Base-by-base conservation (phyloP, 2,113 vertebrate genomes). In the Phoxinus phoxinus region DNA sequence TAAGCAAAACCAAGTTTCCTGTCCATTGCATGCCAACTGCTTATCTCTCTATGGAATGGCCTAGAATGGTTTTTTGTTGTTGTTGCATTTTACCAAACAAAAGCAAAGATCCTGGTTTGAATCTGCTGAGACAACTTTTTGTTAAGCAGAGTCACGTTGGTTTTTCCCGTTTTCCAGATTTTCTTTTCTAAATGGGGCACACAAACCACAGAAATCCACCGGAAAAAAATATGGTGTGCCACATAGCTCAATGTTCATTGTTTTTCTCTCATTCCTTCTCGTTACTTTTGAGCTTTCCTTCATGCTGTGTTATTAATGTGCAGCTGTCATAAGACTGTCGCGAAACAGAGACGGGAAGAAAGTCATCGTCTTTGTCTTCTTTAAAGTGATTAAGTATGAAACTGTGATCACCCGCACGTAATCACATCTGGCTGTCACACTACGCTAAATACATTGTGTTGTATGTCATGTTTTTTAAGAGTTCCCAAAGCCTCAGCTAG, bases 401-500 rank as follows among this genome's bases (percentile, higher is more conserved):
- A 44, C 35, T 73, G 71, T 46, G 13, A 46, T 74, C 61, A 71
- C 9, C 0, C 46, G 69, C 73, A 13, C 35, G 25, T 63, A 53
- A 67, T 78, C 41, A 83, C 19, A 53, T 37, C 48, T 35, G 25
- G 13, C 44, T 63, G 19, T 79, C 27, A 78, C 12, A 51, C 46
- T 48, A 35, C 44, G n/a, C 23, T 75, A 30, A 56, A 84, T 79
- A 56, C 15, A 89, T 17, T 71, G 21, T 65, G 23, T 46, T 86
- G 51, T 48, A 35, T 71, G 73, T 35, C 65, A 87, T 78, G 88
- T 87, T 81, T 53, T 37, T 69, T 30, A 90, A 99, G 98, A 96
- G 92, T 93, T 94, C 21, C 94, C 94, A 1, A 95, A 92, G 72
- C 94, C 96, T 91, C 93, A 93, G 67, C 93, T 95, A 23, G 93